These are phyloP conservation scores for Orthonychiurus folsomi DNA, from an alignment of 2,888 invertebrate genomes.

Conservation along the genomic window DNA sequence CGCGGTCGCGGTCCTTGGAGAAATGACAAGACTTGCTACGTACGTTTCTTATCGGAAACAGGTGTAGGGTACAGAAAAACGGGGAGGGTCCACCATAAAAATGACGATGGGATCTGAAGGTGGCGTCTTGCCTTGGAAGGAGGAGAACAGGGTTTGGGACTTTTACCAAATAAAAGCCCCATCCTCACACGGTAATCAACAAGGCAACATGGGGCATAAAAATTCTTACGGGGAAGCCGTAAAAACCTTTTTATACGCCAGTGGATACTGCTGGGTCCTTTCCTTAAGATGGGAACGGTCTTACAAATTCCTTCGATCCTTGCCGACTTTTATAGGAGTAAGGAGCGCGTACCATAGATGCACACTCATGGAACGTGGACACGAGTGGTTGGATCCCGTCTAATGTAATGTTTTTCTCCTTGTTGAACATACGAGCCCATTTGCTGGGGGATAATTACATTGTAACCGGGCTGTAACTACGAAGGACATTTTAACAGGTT, in stretches of 20 bases:
- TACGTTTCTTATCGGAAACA: not conserved
- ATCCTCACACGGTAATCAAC: conserved; percentile 40
- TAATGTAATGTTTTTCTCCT: not conserved
- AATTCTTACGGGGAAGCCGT: conserved; percentile 29
- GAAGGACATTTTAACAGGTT: conserved; percentile 28
- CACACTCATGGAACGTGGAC: not conserved
- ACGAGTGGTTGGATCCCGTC: not conserved
- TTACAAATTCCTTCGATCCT: not conserved
- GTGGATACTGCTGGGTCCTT: not conserved
- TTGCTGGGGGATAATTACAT: conserved; percentile 39
- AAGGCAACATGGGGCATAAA: conserved; percentile 41
- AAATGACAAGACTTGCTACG: too few relatives aligned
- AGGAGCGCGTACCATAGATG: too few relatives aligned
- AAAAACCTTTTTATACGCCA: conserved; percentile 17
- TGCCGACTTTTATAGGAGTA: not conserved
- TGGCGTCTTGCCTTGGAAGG: too few relatives aligned
- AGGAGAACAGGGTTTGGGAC: too few relatives aligned
- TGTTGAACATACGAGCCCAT: conserved; percentile 21
- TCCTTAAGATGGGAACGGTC: not conserved
- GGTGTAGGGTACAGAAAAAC: not conserved
- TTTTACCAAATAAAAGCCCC: conserved; percentile 37
- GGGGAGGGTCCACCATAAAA: not conserved
- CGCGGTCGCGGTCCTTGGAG: too few relatives aligned
- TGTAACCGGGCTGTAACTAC: conserved; percentile 39
- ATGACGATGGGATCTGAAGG: conserved; percentile 2